Evolutionary conservation across 2,888 invertebrate species (phyloP).

Genomic region (Hirtodrosophila cameraria): DNA sequence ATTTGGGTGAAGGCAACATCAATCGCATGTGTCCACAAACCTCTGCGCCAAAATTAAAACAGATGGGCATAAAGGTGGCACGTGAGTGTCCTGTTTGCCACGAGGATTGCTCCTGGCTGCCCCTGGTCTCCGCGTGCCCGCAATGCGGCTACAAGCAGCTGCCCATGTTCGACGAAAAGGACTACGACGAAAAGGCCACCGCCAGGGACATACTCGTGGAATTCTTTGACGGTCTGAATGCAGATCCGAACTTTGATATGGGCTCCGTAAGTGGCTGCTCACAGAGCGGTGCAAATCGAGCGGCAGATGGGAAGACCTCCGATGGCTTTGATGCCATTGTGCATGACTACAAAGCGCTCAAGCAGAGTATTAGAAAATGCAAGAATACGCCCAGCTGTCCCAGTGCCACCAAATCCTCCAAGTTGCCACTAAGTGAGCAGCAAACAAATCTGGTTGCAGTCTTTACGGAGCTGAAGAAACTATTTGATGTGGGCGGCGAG

Average conservation of each 20-base stretch:
- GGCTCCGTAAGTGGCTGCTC: conserved; percentile 8
- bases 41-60: conserved; percentile 44
- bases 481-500: conserved; percentile 46
- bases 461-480: conserved; percentile 75
- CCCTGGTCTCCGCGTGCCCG: conserved; percentile 83
- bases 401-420: background rate
- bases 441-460: conserved; percentile 68
- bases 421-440: conserved; percentile 16
- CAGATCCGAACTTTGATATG: background rate
- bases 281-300: conserved; percentile 22
- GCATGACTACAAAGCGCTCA: conserved; percentile 44
- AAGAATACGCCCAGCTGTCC: background rate
- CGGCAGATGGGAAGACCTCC: conserved; percentile 33
- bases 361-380: conserved; percentile 43
- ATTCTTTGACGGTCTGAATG: conserved; percentile 54
- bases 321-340: conserved; percentile 55
- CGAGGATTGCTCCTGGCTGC: conserved; percentile 81
- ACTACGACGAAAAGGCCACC: conserved; percentile 74
- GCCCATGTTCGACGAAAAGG: conserved; percentile 65
- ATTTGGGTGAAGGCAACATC: conserved; percentile 47
- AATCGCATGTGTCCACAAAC: conserved; percentile 40
- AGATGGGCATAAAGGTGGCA: conserved; percentile 33
- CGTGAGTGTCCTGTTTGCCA: conserved; percentile 77
- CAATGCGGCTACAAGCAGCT: conserved; percentile 81
- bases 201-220: conserved; percentile 76